Conservation (phyloP, 2,888 invertebrate species). For the Drosophila monieri region DNA sequence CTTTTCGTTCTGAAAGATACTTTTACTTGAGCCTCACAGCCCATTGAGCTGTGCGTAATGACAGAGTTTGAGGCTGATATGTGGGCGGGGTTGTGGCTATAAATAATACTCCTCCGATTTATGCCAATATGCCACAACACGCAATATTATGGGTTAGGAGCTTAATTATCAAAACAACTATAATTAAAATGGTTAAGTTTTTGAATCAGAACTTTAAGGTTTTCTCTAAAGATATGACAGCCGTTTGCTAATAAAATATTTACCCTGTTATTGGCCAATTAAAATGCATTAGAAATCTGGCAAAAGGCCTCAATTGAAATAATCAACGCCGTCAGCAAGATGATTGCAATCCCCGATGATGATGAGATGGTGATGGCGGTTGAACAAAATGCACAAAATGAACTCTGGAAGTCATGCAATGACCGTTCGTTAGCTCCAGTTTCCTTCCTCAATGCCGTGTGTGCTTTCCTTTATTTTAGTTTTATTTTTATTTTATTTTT, state of each 20-base stretch:
- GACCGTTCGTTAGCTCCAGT: conserved; percentile 50
- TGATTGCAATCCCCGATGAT: conserved; percentile 47
- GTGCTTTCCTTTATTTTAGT: conserved; percentile 27
- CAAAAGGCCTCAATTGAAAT: conserved; percentile 68
- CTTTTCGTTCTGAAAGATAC: not conserved
- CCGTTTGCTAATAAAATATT: conserved; percentile 3
- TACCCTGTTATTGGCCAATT: conserved; percentile 44
- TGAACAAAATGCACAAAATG: conserved; percentile 15
- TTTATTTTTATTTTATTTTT: conserved; percentile 26
- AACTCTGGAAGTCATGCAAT: conserved; percentile 58
- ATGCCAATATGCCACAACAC: conserved; percentile 59
- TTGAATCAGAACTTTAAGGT: conserved; percentile 2
- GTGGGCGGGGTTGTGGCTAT: conserved; percentile 18
- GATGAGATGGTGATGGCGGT: conserved; percentile 6
- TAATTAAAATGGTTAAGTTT: conserved; percentile 21
- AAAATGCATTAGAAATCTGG: conserved; percentile 54
- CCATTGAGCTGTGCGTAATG: conserved; percentile 41
- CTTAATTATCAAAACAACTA: conserved; percentile 25
- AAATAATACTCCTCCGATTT: conserved; percentile 48
- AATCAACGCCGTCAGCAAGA: conserved; percentile 66
- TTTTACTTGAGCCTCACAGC: conserved; percentile 34
- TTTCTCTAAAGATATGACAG: not conserved
- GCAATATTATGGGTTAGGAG: conserved; percentile 27
- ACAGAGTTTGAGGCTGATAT: conserved; percentile 21
- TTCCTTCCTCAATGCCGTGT: conserved; percentile 33